Evolutionary conservation across 2,113 vertebrate genomes (phyloP), one percentile per base, ranked within the genome.

Genomic region (Heterocephalus glaber): DNA sequence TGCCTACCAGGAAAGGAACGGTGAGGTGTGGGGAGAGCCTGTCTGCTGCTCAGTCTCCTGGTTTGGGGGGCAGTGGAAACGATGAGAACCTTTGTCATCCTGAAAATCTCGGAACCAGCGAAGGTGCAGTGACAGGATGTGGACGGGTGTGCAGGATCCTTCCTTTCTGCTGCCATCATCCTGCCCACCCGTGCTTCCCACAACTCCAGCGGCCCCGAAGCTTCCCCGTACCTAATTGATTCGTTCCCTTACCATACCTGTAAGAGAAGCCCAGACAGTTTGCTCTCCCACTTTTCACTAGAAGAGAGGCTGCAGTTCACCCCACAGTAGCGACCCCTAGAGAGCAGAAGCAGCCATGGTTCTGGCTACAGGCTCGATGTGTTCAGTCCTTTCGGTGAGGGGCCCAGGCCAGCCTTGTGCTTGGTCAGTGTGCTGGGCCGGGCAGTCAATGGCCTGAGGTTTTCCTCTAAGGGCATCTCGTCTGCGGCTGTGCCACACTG

Each of bases 1-100:
- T 56, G 97, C 98, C 7, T 99, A 99, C 90, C 98, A 98, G 97
- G 98, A 99, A 13, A 99, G 99, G 97, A 99, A 99, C 49, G 95
- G 99, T 99, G 97, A 99, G 99, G 98, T 7, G 0, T 58, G 33
- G 13, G 20, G 26, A 66, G 19, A 24, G 10, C 30, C n/a, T 56
- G 5, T 16, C 33, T 8, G 0, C 47, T 24, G 16, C n/a, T 35
- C 52, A 74, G 72, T 26, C 86, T 54, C 49, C 20, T 44, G 94
- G 52, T 35, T 38, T 12, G 63, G 70, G 30, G 70, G 28, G 2
- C 61, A 24, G 30, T 72, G 54, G 77, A 47, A 80, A 72, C 26
- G 65, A 56, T 3, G 52, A 61, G 56, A 63, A 84, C 66, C 17
- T 61, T 58, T 56, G 2, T 86, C 24, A 1, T 35, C 58, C 35